These are phyloP conservation scores for Heteronetta atricapilla DNA, from an alignment of 2,113 vertebrate species.

Conservation along the genomic window DNA sequence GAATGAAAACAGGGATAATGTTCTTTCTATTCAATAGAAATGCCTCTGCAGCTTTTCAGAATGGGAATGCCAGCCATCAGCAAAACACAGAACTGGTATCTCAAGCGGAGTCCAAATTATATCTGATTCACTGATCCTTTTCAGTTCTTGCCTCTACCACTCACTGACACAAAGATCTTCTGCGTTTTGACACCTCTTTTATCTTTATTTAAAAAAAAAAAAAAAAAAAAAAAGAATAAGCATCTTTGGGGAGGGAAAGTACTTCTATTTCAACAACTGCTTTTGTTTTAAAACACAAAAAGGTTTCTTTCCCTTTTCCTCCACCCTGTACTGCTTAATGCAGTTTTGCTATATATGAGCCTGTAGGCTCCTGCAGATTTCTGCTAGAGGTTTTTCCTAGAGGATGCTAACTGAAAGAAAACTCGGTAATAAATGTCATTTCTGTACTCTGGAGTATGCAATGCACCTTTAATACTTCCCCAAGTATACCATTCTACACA, in stretches of 20 bases:
- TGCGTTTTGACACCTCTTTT: slow-evolving; percentile 79
- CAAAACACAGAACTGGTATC: slow-evolving; percentile 88
- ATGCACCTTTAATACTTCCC: slow-evolving; percentile 46
- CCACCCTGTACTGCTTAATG: background rate
- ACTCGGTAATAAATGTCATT: slow-evolving; percentile 57
- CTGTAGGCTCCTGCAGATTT: slow-evolving; percentile 20
- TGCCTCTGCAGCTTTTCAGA: slow-evolving; percentile 79
- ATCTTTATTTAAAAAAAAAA: slow-evolving; percentile 78
- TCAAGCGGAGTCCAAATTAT: slow-evolving; percentile 89
- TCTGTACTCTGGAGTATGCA: slow-evolving; percentile 1
- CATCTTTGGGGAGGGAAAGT: slow-evolving; percentile 40
- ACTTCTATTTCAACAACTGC: slow-evolving; percentile 24
- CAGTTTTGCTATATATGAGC: background rate
- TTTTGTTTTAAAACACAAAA: slow-evolving; percentile 48
- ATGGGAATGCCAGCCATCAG: slow-evolving; percentile 83
- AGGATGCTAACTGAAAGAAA: slow-evolving; percentile 47
- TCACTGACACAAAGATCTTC: slow-evolving; percentile 81
- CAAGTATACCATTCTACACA: slow-evolving; percentile 16
- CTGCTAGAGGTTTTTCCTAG: background rate
- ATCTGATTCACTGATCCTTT: slow-evolving; percentile 91
- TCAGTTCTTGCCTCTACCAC: slow-evolving; percentile 79
- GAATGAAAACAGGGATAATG: slow-evolving; percentile 80
- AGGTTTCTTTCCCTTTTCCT: background rate
- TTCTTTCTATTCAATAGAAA: slow-evolving; percentile 77
- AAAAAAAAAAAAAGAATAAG: slow-evolving; percentile 77